phyloP scores from a whole-genome alignment of 64 coral and sea anemone species.

The Porites australiensis region DNA sequence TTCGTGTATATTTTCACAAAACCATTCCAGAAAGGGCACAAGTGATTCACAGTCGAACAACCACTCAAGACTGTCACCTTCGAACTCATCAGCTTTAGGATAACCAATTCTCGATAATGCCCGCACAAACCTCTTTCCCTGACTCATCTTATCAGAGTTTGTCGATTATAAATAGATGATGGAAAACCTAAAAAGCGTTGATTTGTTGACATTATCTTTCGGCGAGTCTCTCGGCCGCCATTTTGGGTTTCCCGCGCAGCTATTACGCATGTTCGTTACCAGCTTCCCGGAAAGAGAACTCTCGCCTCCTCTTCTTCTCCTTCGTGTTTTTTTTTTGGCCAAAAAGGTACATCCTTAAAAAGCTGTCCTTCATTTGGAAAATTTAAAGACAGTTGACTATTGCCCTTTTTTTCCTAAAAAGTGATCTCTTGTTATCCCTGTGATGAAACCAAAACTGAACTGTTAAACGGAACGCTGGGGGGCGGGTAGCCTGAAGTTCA shows the following conservation, averaged over 20 bases:
- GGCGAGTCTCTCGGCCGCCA: not conserved
- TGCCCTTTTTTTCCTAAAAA: too few species aligned
- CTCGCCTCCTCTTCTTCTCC: not conserved
- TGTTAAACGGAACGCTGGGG: too few species aligned
- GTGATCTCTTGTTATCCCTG: too few species aligned
- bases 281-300: not conserved
- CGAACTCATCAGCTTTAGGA: slow-evolving; percentile 62
- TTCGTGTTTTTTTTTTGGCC: not conserved
- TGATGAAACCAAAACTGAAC: too few species aligned
- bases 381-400: too few species aligned
- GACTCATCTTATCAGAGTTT: slow-evolving; percentile 14
- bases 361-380: too few species aligned
- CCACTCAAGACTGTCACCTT: slow-evolving; percentile 79
- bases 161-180: not conserved
- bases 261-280: slow-evolving; percentile 28
- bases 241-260: not conserved
- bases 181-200: not conserved
- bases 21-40: slow-evolving; percentile 87
- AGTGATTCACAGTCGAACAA: slow-evolving; percentile 71
- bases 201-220: not conserved
- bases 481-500: too few species aligned
- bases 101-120: slow-evolving; percentile 66
- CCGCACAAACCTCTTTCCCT: slow-evolving; percentile 41
- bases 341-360: too few species aligned
- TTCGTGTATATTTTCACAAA: slow-evolving; percentile 71